Base-by-base conservation (phyloP, 2,888 invertebrate genomes). In the Drosophila cognata region DNA sequence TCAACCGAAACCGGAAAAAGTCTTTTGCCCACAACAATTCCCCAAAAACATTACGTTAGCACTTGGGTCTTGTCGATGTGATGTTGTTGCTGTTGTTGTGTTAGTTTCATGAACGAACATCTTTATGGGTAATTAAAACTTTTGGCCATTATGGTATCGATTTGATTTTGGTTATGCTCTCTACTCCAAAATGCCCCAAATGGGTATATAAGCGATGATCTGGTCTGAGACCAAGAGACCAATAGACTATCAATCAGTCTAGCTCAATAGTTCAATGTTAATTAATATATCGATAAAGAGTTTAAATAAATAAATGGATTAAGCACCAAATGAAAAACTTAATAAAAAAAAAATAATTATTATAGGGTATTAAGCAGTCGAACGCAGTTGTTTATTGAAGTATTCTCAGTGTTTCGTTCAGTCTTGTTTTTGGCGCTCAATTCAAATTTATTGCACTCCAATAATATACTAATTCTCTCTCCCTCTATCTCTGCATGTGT, bases 41-140 rank as follows among this genome's bases (percentile, higher is more conserved):
- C 66, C 66, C 71, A 72, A 63, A 63, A 68, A 60, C 72, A 74
- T 66, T 62, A 63, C 46, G 75, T 62, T 71, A 53, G 55, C 75
- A 58, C 72, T 52, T 55, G 57, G 58, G 11, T 33, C 46, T 53
- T 52, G 35, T 69, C 53, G 46, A 50, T 62, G 28, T 52, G 38
- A 31, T 66, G 35, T 56, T 56, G 31, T 7, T 29, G 31, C 21
- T 69, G 28, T 50, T 60, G 62, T 73, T 74, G 31, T 53, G 52
- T 71, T 82, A 75, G 82, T 82, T 86, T 77, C 79, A 77, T 81
- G 81, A 78, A 66, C 73, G 76, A 85, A 84, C 90, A 91, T 91
- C 90, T 91, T 91, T 90, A 91, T 91, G 91, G 91, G 90, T 91
- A 91, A 91, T 91, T 91, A 91, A 91, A 91, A 91, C 84, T 91